Conservation (phyloP, 2,797 vertebrate genomes). For the Sebastes trivittatus region DNA sequence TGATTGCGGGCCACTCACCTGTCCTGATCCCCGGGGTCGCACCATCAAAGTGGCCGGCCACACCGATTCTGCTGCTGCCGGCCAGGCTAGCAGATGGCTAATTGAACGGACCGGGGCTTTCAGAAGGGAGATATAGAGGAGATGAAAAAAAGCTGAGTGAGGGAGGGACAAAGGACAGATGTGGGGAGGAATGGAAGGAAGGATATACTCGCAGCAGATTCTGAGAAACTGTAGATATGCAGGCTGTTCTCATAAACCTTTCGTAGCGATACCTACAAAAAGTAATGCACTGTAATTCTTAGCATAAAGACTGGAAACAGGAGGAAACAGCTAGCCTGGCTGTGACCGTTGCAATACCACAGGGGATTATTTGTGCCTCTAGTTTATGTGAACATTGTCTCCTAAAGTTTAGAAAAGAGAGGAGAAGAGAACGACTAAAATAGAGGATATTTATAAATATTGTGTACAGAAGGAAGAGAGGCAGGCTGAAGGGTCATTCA, state of each 20-base stretch:
- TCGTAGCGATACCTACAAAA: too few relatives aligned
- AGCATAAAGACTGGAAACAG: background rate
- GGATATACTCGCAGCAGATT: background rate
- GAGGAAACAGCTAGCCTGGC: background rate
- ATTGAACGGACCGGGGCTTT: slow-evolving; percentile 52
- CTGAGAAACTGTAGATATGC: slow-evolving; percentile 10
- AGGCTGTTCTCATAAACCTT: too few relatives aligned
- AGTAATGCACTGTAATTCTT: background rate
- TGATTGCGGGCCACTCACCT: slow-evolving; percentile 65
- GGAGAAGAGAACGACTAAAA: background rate
- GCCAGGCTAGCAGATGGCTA: slow-evolving; percentile 53
- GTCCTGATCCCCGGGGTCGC: slow-evolving; percentile 55
- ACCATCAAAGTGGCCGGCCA: slow-evolving; percentile 38
- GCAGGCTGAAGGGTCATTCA: slow-evolving; percentile 21
- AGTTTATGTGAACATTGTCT: background rate
- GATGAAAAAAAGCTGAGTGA: slow-evolving; percentile 21
- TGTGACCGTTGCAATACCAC: background rate
- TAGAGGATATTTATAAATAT: slow-evolving; percentile 14
- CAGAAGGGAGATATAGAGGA: slow-evolving; percentile 32
- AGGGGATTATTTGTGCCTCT: background rate
- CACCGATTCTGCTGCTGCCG: slow-evolving; percentile 10
- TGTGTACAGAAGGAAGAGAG: slow-evolving; percentile 36
- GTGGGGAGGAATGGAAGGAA: background rate
- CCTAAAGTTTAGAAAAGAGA: background rate
- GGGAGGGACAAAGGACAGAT: slow-evolving; percentile 17